Conservation (phyloP, 2,113 vertebrate genomes). For the Saccopteryx leptura region DNA sequence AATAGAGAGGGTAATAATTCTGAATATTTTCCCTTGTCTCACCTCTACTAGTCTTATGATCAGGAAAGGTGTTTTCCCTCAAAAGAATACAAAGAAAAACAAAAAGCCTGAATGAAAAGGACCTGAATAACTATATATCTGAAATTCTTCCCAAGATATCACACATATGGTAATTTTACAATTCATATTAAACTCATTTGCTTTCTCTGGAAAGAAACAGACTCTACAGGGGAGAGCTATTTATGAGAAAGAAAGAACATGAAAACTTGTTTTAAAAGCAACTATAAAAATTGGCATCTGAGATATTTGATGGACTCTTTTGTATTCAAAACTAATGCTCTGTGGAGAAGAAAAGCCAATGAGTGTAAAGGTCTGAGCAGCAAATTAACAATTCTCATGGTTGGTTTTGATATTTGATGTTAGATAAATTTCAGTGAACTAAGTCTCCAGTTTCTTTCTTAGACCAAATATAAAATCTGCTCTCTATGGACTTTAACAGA, state of each 20-base stretch:
- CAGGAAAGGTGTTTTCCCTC: background rate
- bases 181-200: background rate
- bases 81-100: background rate
- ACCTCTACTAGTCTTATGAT: background rate
- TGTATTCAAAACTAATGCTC: constrained; percentile 55
- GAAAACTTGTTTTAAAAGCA: constrained; percentile 63
- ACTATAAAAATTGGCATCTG: constrained; percentile 5
- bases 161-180: background rate
- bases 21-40: background rate
- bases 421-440: constrained; percentile 70
- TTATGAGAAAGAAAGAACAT: constrained; percentile 32
- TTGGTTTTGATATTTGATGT: constrained; percentile 74
- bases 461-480: constrained; percentile 66
- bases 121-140: background rate
- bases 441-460: constrained; percentile 63
- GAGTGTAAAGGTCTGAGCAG: constrained; percentile 66
- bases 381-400: constrained; percentile 70
- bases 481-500: constrained; percentile 62
- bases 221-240: background rate
- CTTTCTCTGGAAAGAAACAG: constrained; percentile 44
- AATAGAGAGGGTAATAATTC: background rate
- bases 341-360: constrained; percentile 63
- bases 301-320: constrained; percentile 49
- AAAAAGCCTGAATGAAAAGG: background rate
- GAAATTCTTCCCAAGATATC: constrained; percentile 31